Conservation (phyloP, 2,113 vertebrate genomes). For the Prietella phreatophila region DNA sequence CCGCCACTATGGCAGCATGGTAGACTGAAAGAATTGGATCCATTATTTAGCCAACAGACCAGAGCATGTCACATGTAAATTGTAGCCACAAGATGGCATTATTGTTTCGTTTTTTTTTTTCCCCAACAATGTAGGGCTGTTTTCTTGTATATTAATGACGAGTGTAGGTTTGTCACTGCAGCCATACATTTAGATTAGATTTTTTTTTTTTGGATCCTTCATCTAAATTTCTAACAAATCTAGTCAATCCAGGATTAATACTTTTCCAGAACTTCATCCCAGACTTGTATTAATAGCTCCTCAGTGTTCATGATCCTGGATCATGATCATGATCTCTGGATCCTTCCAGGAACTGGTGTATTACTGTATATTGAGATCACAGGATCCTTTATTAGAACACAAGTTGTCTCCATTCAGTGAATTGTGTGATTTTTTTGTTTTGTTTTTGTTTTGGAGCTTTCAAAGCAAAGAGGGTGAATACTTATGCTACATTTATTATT, state of each 20-base stretch:
- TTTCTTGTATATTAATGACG: not conserved
- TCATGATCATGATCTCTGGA: no score
- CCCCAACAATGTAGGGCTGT: not conserved
- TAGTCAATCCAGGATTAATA: not conserved
- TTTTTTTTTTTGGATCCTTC: not conserved
- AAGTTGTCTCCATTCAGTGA: not conserved
- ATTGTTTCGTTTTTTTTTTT: not conserved
- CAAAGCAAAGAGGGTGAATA: not conserved
- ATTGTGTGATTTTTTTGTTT: not conserved
- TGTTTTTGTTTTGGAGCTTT: not conserved
- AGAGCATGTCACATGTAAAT: not conserved
- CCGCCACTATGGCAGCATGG: not conserved
- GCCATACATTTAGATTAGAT: not conserved
- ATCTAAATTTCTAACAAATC: not conserved
- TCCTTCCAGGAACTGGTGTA: not conserved
- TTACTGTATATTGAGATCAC: not conserved
- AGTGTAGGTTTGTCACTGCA: not conserved
- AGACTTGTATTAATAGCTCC: not conserved
- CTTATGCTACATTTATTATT: no score
- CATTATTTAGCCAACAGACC: not conserved
- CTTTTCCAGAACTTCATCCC: not conserved
- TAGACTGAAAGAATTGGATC: not conserved
- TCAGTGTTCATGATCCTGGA: not conserved
- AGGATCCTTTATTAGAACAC: not conserved
- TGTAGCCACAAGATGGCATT: slow-evolving; percentile 18